A percentile compares a stretch with the other conserved stretches of the same genome.
Conservation (phyloP, 2,888 invertebrate species). For the Rhorus exstirpatorius region DNA sequence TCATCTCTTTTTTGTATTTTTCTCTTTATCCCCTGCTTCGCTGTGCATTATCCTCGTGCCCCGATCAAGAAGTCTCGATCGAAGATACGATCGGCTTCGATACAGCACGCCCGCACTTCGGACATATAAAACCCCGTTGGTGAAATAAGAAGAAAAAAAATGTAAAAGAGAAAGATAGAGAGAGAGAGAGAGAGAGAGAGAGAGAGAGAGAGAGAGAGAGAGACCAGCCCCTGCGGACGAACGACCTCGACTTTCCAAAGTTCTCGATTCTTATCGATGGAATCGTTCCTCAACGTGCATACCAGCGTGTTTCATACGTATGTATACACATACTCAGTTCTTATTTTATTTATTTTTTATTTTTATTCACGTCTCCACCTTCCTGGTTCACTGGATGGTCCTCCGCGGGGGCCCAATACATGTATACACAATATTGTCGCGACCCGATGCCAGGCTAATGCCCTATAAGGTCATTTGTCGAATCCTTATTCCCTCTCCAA, state of each 20-base stretch:
- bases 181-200: too few species aligned
- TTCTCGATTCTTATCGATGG: slow-evolving; percentile 68
- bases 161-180: slow-evolving; percentile 9
- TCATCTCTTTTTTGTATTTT: not conserved
- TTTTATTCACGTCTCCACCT: slow-evolving; percentile 20
- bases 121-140: slow-evolving; percentile 41
- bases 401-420: slow-evolving; percentile 60
- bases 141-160: slow-evolving; percentile 36
- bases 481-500: slow-evolving; percentile 51
- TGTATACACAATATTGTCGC: slow-evolving; percentile 2
- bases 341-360: slow-evolving; percentile 22
- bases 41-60: slow-evolving; percentile 56
- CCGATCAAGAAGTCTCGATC: slow-evolving; percentile 66
- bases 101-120: slow-evolving; percentile 66
- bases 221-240: slow-evolving; percentile 46
- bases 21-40: slow-evolving; percentile 18
- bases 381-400: slow-evolving; percentile 56
- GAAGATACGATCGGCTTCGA: slow-evolving; percentile 63
- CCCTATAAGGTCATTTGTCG: slow-evolving; percentile 79
- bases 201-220: slow-evolving; percentile 30
- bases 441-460: slow-evolving; percentile 53
- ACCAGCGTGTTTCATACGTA: not conserved
- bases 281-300: slow-evolving; percentile 50
- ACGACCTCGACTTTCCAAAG: slow-evolving; percentile 69
- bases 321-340: too few species aligned